Evolutionary conservation across 2,888 invertebrate genomes (phyloP).

Genomic region (Meloe dianella): DNA sequence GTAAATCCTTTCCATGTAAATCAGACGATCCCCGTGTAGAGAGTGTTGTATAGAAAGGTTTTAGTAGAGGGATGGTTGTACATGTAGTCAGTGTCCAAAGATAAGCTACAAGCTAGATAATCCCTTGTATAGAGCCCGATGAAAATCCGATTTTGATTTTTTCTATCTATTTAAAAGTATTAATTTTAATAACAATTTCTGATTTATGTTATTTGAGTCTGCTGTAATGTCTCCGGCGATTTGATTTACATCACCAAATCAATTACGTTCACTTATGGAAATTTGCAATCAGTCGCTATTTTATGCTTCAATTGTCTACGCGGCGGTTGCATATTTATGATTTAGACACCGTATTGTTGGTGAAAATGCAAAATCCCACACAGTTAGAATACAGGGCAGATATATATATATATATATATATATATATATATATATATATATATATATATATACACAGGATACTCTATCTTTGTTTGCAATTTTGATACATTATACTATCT

Average conservation of each 20-base stretch:
- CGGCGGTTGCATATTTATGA: slow-evolving; percentile 46
- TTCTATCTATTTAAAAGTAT: slow-evolving; percentile 13
- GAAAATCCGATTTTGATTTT: slow-evolving; percentile 11
- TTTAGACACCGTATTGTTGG: slow-evolving; percentile 34
- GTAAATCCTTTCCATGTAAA: slow-evolving; percentile 43
- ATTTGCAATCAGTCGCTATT: slow-evolving; percentile 48
- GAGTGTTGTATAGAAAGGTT: neutral
- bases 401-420: too few relatives aligned
- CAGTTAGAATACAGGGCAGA: neutral
- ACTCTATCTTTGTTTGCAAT: neutral
- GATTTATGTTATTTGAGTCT: slow-evolving; percentile 41
- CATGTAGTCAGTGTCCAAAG: slow-evolving; percentile 29
- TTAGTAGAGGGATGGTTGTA: neutral
- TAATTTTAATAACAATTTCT: slow-evolving; percentile 21
- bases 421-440: neutral
- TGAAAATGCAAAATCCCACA: slow-evolving; percentile 24
- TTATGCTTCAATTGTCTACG: slow-evolving; percentile 44
- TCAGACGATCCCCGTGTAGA: slow-evolving; percentile 30
- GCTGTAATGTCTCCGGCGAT: slow-evolving; percentile 38
- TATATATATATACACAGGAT: neutral
- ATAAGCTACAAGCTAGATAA: slow-evolving; percentile 27
- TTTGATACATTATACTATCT: neutral
- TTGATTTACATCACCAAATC: slow-evolving; percentile 47
- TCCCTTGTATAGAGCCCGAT: neutral
- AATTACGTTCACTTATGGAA: slow-evolving; percentile 50